phyloP scores from a whole-genome alignment of 1,140 invertebrate genomes.

The Eufriesea mexicana region DNA sequence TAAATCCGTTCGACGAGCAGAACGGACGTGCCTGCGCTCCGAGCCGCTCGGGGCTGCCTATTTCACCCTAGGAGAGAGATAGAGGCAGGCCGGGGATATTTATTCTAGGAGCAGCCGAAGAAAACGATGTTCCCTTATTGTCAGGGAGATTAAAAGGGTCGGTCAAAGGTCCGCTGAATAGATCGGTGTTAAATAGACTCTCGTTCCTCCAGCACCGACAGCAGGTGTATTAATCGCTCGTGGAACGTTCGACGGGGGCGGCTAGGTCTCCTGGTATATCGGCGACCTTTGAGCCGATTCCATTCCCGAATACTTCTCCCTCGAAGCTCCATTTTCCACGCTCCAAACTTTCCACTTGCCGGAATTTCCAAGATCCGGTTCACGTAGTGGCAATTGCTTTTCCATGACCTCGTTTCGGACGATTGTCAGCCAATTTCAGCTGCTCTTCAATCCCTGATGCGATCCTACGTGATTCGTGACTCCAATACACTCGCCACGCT shows the following conservation, averaged over 20 bases:
- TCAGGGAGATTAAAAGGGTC: constrained; percentile 18
- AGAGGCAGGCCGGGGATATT: background rate
- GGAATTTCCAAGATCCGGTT: constrained; percentile 21
- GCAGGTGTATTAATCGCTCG: constrained; percentile 9
- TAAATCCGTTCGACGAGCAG: constrained; percentile 40
- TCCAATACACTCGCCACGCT: background rate
- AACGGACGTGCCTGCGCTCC: background rate
- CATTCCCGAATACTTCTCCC: background rate
- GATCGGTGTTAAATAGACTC: constrained; percentile 14
- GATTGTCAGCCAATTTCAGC: constrained; percentile 21
- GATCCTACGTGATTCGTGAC: constrained; percentile 11
- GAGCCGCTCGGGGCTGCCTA: background rate
- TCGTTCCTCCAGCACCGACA: background rate
- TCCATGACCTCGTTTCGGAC: constrained; percentile 27
- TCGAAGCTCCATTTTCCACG: constrained; percentile 1
- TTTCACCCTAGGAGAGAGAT: background rate
- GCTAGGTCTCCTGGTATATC: background rate
- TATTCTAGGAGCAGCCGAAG: background rate
- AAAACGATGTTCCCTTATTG: background rate
- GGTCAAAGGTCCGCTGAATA: background rate
- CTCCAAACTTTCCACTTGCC: constrained; percentile 18
- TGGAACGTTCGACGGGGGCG: background rate
- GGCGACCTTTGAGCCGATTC: background rate
- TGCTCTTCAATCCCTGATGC: constrained; percentile 10
- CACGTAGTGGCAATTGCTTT: constrained; percentile 26